Evolutionary conservation across 2,888 invertebrate genomes (phyloP), one percentile per base, ranked within the genome.

Genomic region (Drosophila cognata): DNA sequence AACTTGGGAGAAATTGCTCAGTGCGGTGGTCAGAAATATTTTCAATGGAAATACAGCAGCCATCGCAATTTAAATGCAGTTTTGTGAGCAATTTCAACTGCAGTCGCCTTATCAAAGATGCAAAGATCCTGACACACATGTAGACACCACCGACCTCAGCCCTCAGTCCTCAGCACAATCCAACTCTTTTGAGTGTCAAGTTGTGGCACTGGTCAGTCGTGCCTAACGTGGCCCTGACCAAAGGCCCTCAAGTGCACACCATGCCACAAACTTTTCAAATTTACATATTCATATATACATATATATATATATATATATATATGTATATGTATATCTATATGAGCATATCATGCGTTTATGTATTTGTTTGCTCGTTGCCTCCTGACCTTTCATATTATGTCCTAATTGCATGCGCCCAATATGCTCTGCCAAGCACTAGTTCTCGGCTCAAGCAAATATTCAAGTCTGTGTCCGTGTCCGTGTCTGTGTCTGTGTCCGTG

Each of bases 11-110:
- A 65, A 75, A 79, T 78, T 79, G 68, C 80, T 82, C 76, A 60
- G 60, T 74, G 74, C 77, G 50, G 33, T 80, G 79, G 78, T 74
- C 81, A 77, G 61, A 73, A 59, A 73, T 79, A 69, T 75, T 75
- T 83, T 78, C 72, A 81, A 82, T 87, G 80, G 74, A 73, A 76
- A 74, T 77, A 63, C 65, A 76, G 66, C 70, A 76, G 66, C 79
- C 84, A 80, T 82, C 84, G 79, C 79, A 89, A 84, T 87, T 83
- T 83, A 82, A 90, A 88, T 91, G 81, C 82, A 90, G 88, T 91
- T 88, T 84, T 77, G 77, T 79, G 74, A 86, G 88, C 78, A 88
- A 90, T 84, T 84, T 82, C 77, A 69, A 83, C 80, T 84, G 77
- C 81, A 77, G 72, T 38, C 55, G 56, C 71, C 72, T 60, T 73